Conservation (phyloP, 2,797 vertebrate genomes). For the Parotocinclus haroldoi region DNA sequence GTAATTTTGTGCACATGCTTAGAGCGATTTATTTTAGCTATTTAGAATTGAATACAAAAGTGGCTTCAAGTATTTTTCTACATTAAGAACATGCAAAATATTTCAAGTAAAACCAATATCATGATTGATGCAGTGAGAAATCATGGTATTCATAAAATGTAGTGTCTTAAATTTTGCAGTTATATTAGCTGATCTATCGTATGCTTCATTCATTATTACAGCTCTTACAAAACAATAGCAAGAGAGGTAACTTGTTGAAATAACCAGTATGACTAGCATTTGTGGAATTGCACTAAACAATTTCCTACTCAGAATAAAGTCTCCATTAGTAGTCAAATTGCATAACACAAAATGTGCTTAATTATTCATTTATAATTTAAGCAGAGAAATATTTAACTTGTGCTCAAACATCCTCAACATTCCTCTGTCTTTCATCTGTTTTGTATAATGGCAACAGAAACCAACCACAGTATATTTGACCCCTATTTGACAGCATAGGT, state of each 20-base stretch:
- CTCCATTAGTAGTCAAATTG: conserved; percentile 16
- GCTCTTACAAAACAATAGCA: conserved; percentile 33
- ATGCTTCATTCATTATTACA: conserved; percentile 33
- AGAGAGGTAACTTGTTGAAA: conserved; percentile 34
- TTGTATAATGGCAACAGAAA: neutral
- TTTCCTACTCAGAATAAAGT: conserved; percentile 17
- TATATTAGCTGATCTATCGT: no score
- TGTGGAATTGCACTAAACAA: no score
- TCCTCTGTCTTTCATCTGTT: neutral
- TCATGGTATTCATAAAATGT: no score
- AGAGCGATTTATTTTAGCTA: no score
- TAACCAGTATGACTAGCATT: no score
- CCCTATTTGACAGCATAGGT: neutral
- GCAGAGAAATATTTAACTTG: conserved; percentile 1
- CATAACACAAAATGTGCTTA: conserved; percentile 4
- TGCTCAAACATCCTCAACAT: conserved; percentile 3
- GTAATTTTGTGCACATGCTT: neutral
- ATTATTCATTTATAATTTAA: neutral
- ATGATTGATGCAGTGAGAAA: no score
- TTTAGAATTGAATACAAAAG: no score
- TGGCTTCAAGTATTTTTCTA: no score
- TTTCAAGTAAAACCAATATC: no score
- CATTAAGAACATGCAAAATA: no score
- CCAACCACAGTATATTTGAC: neutral
- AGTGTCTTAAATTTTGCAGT: no score